Evolutionary conservation across 1,140 invertebrate genomes (phyloP).

Genomic region (Meloidogyne chitwoodi): DNA sequence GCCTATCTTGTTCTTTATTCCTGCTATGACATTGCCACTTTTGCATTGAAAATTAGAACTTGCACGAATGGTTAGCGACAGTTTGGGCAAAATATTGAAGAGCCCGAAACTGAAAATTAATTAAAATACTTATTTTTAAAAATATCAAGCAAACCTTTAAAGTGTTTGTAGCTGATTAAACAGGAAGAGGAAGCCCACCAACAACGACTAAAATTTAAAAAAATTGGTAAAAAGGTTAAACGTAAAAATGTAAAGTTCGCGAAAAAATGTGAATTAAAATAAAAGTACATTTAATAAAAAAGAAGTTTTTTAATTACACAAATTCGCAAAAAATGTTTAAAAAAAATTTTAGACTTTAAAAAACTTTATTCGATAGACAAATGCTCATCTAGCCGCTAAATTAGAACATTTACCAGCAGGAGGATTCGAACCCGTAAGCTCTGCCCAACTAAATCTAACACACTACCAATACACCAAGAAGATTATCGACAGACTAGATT

Average conservation of each 20-base stretch:
- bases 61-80: too few species aligned
- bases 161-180: not conserved
- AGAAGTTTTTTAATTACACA: too few species aligned
- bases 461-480: too few species aligned
- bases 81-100: not conserved
- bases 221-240: not conserved
- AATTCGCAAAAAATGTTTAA: too few species aligned
- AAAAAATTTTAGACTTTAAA: too few species aligned
- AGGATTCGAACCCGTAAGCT: too few species aligned
- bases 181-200: not conserved
- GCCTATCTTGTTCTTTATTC: not conserved
- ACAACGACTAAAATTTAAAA: not conserved
- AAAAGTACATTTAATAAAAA: not conserved
- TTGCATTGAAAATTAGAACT: not conserved
- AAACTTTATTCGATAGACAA: too few species aligned
- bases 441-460: too few species aligned
- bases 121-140: too few species aligned
- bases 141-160: not conserved
- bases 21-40: not conserved
- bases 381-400: too few species aligned
- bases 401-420: too few species aligned
- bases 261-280: not conserved
- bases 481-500: too few species aligned
- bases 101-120: not conserved
- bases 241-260: not conserved